These are phyloP conservation scores for Astropecten irregularis DNA, from an alignment of 53 echinoderm and acorn worm species.

Conservation along the genomic window DNA sequence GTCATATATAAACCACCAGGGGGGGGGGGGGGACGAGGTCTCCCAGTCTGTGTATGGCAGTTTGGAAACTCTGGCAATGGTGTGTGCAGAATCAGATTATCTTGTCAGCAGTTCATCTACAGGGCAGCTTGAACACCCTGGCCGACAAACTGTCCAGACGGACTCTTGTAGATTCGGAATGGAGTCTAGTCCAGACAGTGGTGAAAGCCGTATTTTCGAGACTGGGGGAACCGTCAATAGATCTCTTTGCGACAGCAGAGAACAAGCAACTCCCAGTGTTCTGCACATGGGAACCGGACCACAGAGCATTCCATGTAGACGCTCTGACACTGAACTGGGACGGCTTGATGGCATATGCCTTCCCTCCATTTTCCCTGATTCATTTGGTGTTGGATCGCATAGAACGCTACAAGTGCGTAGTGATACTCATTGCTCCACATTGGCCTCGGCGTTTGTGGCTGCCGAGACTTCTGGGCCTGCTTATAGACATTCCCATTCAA, in stretches of 20 bases:
- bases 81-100: background rate
- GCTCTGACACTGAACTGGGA: slow-evolving; percentile 5
- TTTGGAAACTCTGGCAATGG: slow-evolving; percentile 4
- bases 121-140: background rate
- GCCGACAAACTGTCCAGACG: background rate
- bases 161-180: background rate
- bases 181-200: background rate
- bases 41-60: slow-evolving; percentile 18
- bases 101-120: slow-evolving; percentile 1
- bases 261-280: background rate
- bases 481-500: slow-evolving; percentile 19
- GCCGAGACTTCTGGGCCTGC: background rate
- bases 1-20: no score
- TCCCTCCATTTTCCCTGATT: background rate
- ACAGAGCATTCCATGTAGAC: background rate
- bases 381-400: slow-evolving; percentile 7
- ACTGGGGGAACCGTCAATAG: slow-evolving; percentile 18
- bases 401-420: slow-evolving; percentile 1
- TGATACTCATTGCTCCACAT: slow-evolving; percentile 11
- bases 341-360: background rate
- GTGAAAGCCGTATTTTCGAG: slow-evolving; percentile 3
- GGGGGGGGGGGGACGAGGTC: background rate
- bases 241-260: background rate
- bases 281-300: background rate
- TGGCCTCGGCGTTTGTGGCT: slow-evolving; percentile 16